phyloP scores from a whole-genome alignment of 2,113 vertebrate species.

The Ptyas mucosa region DNA sequence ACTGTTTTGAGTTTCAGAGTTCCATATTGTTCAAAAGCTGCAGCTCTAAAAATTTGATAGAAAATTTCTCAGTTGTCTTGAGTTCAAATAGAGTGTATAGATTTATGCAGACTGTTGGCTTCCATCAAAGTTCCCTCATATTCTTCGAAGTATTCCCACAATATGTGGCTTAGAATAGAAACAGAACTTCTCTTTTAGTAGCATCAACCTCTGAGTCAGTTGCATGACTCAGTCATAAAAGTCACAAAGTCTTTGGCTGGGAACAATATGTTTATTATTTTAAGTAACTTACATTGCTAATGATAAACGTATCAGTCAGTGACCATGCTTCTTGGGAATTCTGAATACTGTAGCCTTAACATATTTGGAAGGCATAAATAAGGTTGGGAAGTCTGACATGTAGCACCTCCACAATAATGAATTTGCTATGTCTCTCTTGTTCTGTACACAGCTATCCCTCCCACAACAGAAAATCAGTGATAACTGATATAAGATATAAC shows the following conservation, averaged over 20 bases:
- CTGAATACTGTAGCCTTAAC: neutral
- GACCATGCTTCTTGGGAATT: neutral
- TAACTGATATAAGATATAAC: neutral
- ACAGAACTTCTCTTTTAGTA: neutral
- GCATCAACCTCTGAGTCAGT: neutral
- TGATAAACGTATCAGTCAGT: neutral
- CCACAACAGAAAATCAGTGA: neutral
- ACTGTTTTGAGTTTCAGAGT: neutral
- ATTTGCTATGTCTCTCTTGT: neutral
- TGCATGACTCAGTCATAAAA: neutral
- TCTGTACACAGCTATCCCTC: neutral
- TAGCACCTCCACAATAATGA: neutral
- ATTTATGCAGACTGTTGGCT: neutral
- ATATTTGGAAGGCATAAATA: neutral
- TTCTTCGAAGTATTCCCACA: conserved; percentile 2
- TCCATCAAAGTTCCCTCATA: neutral
- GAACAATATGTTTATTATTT: neutral
- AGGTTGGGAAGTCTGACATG: neutral
- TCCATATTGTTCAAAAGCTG: neutral
- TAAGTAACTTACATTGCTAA: neutral
- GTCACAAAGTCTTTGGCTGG: neutral
- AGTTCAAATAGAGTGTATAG: neutral
- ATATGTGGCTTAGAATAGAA: conserved; percentile 12
- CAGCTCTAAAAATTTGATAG: conserved; percentile 1
- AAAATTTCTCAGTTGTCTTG: neutral